Conservation (phyloP, 2,797 vertebrate species). For the Pseudopleuronectes americanus region DNA sequence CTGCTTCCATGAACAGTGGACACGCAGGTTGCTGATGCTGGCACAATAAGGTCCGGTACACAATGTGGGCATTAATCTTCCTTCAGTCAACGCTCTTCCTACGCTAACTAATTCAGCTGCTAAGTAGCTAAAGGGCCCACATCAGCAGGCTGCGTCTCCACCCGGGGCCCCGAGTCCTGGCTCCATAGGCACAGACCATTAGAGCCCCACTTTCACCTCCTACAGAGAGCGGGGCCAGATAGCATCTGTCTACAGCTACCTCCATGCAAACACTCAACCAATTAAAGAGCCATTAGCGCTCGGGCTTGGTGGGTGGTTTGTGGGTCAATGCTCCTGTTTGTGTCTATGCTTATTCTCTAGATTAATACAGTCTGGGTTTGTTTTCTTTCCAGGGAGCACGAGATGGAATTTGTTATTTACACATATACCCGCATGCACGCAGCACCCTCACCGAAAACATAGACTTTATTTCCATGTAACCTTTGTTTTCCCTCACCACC, state of each 20-base stretch:
- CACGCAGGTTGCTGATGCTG: constrained; percentile 56
- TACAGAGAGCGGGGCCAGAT: constrained; percentile 59
- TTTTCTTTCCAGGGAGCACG: not conserved
- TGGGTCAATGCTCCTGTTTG: constrained; percentile 56
- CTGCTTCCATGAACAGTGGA: constrained; percentile 43
- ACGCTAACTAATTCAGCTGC: constrained; percentile 70
- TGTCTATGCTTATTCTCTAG: constrained; percentile 44
- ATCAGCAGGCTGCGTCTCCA: constrained; percentile 61
- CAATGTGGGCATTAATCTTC: constrained; percentile 67
- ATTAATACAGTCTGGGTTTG: constrained; percentile 12
- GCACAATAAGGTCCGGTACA: constrained; percentile 40
- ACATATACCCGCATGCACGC: not conserved
- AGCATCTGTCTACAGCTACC: constrained; percentile 74
- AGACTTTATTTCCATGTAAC: constrained; percentile 27
- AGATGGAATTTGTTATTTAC: constrained; percentile 22
- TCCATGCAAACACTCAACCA: constrained; percentile 71
- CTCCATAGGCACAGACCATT: constrained; percentile 67
- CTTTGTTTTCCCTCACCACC: constrained; percentile 57
- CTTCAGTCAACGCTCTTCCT: constrained; percentile 63
- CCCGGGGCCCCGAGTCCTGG: constrained; percentile 46
- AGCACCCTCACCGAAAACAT: not conserved
- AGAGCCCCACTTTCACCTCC: constrained; percentile 64
- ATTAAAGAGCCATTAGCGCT: constrained; percentile 76
- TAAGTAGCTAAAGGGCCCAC: constrained; percentile 65
- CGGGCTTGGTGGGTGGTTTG: constrained; percentile 46